A percentile compares a stretch with the other conserved stretches of the same genome.
phyloP scores from a whole-genome alignment of 2,113 vertebrate genomes.

The Prochilodus magdalenae region DNA sequence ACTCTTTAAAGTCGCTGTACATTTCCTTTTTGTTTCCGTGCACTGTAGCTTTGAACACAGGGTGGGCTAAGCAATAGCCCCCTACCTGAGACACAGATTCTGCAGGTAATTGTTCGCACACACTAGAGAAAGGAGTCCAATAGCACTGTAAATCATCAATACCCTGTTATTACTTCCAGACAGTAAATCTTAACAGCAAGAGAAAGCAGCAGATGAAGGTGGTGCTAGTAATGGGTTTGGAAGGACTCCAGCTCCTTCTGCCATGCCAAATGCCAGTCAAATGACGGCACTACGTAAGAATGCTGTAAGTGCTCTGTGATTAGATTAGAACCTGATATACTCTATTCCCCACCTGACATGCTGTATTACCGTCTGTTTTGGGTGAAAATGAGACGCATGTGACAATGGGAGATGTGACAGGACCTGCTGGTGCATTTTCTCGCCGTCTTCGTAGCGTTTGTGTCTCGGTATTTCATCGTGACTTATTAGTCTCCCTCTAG shows the following conservation, averaged over 20 bases:
- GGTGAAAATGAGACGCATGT: constrained; percentile 18
- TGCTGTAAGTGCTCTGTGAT: constrained; percentile 73
- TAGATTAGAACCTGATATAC: constrained; percentile 68
- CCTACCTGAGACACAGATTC: too few species aligned
- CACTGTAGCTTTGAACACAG: too few species aligned
- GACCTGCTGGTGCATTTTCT: constrained; percentile 15
- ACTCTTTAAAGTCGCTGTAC: too few species aligned
- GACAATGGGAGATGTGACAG: constrained; percentile 11
- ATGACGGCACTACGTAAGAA: constrained; percentile 70
- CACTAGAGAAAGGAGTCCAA: neutral
- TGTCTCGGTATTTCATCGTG: constrained; percentile 6
- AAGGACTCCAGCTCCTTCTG: constrained; percentile 52
- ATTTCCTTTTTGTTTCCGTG: too few species aligned
- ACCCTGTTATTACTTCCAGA: neutral
- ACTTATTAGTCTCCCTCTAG: constrained; percentile 16
- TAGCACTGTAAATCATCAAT: neutral
- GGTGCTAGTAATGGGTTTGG: constrained; percentile 56
- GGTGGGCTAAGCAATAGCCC: too few species aligned
- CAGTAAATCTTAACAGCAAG: neutral
- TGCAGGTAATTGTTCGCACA: too few species aligned
- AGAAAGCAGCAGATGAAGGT: constrained; percentile 31
- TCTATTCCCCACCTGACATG: constrained; percentile 60
- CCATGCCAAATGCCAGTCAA: constrained; percentile 68
- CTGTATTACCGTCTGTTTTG: constrained; percentile 59
- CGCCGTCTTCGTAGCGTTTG: neutral